Base-by-base conservation (phyloP, 2,888 invertebrate species). In the Dimorphilus gyrociliatus region DNA sequence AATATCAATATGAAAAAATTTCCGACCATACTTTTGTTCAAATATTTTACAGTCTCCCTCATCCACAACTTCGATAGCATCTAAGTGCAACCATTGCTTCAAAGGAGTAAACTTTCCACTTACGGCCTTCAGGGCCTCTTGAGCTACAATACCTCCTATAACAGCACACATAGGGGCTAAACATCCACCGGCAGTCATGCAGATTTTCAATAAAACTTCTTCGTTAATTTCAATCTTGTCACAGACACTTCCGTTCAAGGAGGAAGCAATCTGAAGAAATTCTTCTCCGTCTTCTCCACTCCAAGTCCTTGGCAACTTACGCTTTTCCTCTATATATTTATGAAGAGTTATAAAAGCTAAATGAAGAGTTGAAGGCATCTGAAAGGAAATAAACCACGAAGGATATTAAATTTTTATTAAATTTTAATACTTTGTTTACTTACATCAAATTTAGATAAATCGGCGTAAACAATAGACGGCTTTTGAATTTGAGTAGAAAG, bases 31-130 rank as follows among this genome's bases (percentile, higher is more conserved):
- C 34, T 16, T 19, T 13, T 24, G 26, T 4, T 29, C 27, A 30
- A 37, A 32, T 13, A 13, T 23, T n/a, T 19, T 15, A n/a, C 14
- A 19, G 23, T 32, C 31, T 5, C 24, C 15, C 16, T 29, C 37
- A 14, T 27, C 17, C n/a, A 44, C 16, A 5, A 45, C 23, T 29
- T 44, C 45, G 21, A 28, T 27, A 10, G 52, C 53, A 46, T 58
- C 58, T 12, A 59, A 37, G 37, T 54, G 50, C 12, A 56, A 35
- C 56, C 56, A 63, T 35, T 64, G 64, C 16, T 46, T 41, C 10
- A 64, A 42, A n/a, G 64, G 64, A 16, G 55, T 47, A 35, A 63
- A 64, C 42, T 63, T 64, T n/a, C 55, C 59, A 5, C 63, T 60
- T 13, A 64, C 38, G 3, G 61, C 55, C 37, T 65, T 64, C 8